phyloP scores from a whole-genome alignment of 2,888 invertebrate genomes.

The Drosophila kuntzei region DNA sequence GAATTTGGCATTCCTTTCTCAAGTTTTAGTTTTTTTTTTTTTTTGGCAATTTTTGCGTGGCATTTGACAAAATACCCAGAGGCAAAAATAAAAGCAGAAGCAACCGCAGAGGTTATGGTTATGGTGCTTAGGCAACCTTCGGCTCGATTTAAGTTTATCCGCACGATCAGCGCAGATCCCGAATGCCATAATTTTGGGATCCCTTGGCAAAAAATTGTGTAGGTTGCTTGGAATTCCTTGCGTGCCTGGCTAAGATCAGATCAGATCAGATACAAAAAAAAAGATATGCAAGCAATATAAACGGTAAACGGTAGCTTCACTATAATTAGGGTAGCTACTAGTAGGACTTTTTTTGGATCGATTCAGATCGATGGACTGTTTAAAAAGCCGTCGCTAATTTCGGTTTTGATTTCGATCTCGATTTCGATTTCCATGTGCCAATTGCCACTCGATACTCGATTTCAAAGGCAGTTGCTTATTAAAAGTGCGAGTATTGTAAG shows the following conservation, averaged over 20 bases:
- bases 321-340: constrained; percentile 62
- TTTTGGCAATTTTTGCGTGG: constrained; percentile 48
- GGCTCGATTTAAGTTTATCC: constrained; percentile 82
- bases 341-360: background rate
- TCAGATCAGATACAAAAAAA: background rate
- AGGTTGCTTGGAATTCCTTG: constrained; percentile 63
- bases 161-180: constrained; percentile 74
- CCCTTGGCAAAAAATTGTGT: constrained; percentile 16
- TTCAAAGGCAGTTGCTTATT: constrained; percentile 42
- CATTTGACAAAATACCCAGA: constrained; percentile 78
- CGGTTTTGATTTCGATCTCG: constrained; percentile 29
- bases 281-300: constrained; percentile 28
- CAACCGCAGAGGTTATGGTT: constrained; percentile 22
- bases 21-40: constrained; percentile 10
- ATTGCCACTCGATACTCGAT: constrained; percentile 52
- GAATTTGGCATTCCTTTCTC: background rate
- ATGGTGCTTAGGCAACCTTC: constrained; percentile 45
- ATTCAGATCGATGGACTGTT: background rate
- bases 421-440: constrained; percentile 48
- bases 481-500: constrained; percentile 36
- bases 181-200: constrained; percentile 71
- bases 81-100: constrained; percentile 55
- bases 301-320: constrained; percentile 72
- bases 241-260: constrained; percentile 62
- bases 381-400: constrained; percentile 45